Evolutionary conservation across 2,797 vertebrate genomes (phyloP).

Genomic region (Pseudochirops corinnae): DNA sequence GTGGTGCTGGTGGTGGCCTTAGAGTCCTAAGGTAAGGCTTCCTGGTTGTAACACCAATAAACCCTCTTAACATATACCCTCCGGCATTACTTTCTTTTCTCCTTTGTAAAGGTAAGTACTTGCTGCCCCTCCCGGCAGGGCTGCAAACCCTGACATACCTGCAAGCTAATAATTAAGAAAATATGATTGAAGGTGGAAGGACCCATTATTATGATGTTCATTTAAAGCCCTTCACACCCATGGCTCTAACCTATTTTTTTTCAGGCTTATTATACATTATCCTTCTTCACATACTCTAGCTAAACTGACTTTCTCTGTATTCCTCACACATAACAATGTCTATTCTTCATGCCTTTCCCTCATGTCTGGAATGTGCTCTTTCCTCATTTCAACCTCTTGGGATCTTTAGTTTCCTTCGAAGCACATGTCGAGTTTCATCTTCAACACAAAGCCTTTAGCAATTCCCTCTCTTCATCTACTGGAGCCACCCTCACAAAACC

Average conservation of each 20-base stretch:
- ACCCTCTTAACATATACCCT: too few species aligned
- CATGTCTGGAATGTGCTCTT: neutral
- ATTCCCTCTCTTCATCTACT: neutral
- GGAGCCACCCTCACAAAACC: neutral
- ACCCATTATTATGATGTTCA: neutral
- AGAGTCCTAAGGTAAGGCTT: too few species aligned
- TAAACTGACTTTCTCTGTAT: neutral
- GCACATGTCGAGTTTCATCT: neutral
- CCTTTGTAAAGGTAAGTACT: too few species aligned
- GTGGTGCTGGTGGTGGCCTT: too few species aligned
- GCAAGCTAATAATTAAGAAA: neutral
- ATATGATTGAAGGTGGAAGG: neutral
- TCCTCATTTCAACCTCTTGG: neutral
- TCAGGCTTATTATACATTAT: neutral
- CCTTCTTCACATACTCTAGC: neutral
- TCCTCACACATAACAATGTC: neutral
- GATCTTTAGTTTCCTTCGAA: neutral
- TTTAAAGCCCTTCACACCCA: neutral
- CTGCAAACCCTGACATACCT: too few species aligned
- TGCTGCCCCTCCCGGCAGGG: too few species aligned
- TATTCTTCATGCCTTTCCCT: neutral
- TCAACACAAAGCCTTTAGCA: neutral
- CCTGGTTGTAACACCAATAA: too few species aligned
- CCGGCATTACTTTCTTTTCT: too few species aligned
- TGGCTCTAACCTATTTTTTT: neutral